phyloP scores from a whole-genome alignment of 2,113 vertebrate genomes.

The Deroptyus accipitrinus region DNA sequence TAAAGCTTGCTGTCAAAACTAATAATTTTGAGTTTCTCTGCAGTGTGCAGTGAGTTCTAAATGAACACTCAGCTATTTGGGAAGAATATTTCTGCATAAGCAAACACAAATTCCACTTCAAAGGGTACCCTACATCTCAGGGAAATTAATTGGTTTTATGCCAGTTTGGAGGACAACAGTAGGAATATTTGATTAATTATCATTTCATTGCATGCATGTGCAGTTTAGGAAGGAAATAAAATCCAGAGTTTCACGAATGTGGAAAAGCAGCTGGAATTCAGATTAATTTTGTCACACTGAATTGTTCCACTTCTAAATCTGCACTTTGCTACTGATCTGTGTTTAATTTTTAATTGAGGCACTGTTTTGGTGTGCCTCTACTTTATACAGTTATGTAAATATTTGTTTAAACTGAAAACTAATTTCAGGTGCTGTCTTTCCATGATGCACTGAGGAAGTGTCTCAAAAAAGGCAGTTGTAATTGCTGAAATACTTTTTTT shows the following conservation, averaged over 20 bases:
- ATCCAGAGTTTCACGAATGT: background rate
- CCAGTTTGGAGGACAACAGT: background rate
- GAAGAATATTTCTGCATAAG: background rate
- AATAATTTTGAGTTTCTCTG: background rate
- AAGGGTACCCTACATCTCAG: background rate
- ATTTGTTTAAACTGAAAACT: background rate
- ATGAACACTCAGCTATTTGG: background rate
- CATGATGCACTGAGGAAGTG: background rate
- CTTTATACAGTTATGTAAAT: background rate
- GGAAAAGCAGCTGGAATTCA: background rate
- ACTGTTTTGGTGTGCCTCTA: background rate
- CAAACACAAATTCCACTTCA: background rate
- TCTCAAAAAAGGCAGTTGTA: background rate
- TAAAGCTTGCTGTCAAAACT: background rate
- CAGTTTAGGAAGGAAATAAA: background rate
- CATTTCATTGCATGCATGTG: fast-evolving
- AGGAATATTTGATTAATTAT: background rate
- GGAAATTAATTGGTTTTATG: background rate
- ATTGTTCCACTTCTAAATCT: background rate
- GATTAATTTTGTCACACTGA: background rate
- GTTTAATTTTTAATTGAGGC: background rate
- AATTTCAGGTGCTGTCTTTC: background rate
- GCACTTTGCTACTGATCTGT: background rate
- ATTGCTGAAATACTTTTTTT: background rate
- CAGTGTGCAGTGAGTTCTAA: background rate